These are phyloP conservation scores for Dromaius novaehollandiae DNA, from an alignment of 2,113 vertebrate genomes.

Conservation along the genomic window DNA sequence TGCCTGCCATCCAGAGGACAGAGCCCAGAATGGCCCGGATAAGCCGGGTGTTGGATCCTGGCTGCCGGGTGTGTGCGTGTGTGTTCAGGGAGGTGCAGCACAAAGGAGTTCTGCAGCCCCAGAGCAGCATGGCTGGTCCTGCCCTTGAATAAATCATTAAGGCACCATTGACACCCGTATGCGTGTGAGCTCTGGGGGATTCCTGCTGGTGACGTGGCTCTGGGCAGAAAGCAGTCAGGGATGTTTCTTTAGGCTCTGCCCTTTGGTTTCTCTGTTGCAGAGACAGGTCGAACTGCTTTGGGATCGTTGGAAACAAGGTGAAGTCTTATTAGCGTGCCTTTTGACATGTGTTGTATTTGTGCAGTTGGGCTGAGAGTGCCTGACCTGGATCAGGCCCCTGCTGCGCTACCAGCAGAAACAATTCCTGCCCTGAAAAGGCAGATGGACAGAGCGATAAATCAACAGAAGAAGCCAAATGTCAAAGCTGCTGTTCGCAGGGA, in stretches of 20 bases:
- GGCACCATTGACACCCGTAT: fast-evolving
- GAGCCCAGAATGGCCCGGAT: fast-evolving
- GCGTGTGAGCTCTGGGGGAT: background rate
- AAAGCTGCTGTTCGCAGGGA: background rate
- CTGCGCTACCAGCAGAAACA: background rate
- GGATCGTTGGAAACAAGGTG: background rate
- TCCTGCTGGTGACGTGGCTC: background rate
- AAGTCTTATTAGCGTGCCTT: background rate
- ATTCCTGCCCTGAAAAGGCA: background rate
- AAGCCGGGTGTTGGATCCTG: fast-evolving
- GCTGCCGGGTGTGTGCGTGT: background rate
- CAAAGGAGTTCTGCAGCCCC: fast-evolving
- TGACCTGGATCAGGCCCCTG: background rate
- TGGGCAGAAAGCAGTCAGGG: background rate
- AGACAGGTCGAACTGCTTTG: background rate
- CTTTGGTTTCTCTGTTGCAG: background rate
- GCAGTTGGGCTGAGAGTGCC: background rate
- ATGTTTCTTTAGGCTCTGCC: background rate
- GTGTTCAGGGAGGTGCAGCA: background rate
- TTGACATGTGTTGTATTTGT: background rate
- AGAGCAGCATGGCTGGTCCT: background rate
- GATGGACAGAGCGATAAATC: slow-evolving; percentile 22
- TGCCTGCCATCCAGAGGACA: background rate
- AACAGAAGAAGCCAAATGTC: slow-evolving; percentile 20
- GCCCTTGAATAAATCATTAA: background rate